Base-by-base conservation (phyloP, 2,113 vertebrate species). In the Lamprotornis superbus region DNA sequence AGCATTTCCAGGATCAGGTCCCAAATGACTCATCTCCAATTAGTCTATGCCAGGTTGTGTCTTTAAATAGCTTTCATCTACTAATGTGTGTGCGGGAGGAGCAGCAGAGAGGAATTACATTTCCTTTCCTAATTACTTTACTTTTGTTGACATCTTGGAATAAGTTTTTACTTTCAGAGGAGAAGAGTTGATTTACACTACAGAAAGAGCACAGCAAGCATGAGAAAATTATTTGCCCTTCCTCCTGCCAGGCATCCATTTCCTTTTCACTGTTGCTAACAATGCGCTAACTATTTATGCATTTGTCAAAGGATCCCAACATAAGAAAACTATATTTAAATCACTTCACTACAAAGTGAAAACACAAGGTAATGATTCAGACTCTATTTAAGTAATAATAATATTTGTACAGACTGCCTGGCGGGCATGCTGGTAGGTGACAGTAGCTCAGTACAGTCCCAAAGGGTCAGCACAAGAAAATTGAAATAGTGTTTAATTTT, bases 171-270 rank as follows among this genome's bases (percentile, higher is more conserved):
- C 95, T 95, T 96, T 96, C 91, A 92, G 95, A 95, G 49, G 80
- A 93, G 94, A 95, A 93, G 67, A 95, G 90, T 74, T 93, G 94
- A 96, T 96, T 94, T 97, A 96, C 93, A 94, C 93, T 95, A 94
- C 77, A 96, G 95, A 97, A 97, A 95, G 63, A 96, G 63, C 86
- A 93, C 91, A 77, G 95, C 80, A 96, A 97, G 89, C 97, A 97
- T 96, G 97, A 97, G 97, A 97, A 97, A 96, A 96, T 95, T 86
- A 95, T 97, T 96, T 96, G 95, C 95, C 85, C 94, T 96, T 97
- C 96, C 95, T 96, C 95, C 88, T 94, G 94, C 96, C 89, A 90
- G 76, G 89, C 95, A 88, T 89, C 90, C 93, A 96, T 96, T 97
- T 97, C 97, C 97, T 97, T 92, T 96, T 89, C 90, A 86, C 84